Base-by-base conservation (phyloP, 1,140 invertebrate species). In the Drosophila ohnishii region DNA sequence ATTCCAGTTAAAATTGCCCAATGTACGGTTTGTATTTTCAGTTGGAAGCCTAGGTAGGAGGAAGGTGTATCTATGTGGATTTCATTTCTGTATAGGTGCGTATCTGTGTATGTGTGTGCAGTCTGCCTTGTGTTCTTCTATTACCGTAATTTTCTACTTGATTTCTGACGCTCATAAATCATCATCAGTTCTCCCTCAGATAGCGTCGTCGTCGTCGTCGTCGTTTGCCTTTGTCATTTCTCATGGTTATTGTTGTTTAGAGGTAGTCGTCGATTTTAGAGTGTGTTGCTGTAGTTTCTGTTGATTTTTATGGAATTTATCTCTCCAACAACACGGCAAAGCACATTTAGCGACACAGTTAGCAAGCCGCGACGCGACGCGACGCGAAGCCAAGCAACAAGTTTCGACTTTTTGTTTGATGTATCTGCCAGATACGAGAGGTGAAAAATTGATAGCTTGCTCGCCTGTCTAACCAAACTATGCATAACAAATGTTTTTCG, bases 131-230 rank as follows among this genome's bases (percentile, higher is more conserved):
- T 79, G 75, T 87, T 80, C 84, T 88, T 78, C 84, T 88, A 88
- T 88, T 88, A 88, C 69, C 67, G 86, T 89, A 88, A 88, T 88
- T 88, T 88, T 88, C 85, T 88, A 89, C 80, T 88, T 88, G 85
- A 88, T 88, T 88, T 88, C 85, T 90, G 85, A 85, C 85, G 85
- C 85, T 89, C 85, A 88, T 88, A 88, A 88, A 88, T 88, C 85
- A 88, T 88, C 84, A 88, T 88, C 85, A 88, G 84, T 89, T 88
- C 65, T 80, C 47, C 77, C 74, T 72, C 51, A 77, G 86, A 89
- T 85, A 85, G 81, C 81, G 80, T 85, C 69, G 67, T 67, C 58
- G 62, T 66, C 37, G 51, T 59, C 56, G 70, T 63, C 37, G 72
- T 55, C 45, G 60, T 58, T 72, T 59, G 61, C 70, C 66, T 66